Base-by-base conservation (phyloP, 1,140 invertebrate genomes). In the Pachyrhynchus sulphureomaculatus region DNA sequence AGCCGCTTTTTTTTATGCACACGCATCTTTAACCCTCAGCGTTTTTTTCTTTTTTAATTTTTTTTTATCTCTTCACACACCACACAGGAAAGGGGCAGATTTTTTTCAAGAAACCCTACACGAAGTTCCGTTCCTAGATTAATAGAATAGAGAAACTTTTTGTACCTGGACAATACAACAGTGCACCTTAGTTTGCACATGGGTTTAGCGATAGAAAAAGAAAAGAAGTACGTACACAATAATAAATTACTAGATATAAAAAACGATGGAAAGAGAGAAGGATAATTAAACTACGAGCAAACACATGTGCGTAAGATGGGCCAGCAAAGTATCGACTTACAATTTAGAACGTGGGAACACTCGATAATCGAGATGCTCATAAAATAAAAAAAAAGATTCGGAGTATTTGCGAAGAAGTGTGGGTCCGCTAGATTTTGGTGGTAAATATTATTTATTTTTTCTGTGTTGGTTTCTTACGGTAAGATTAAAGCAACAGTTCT, bases 11-110 rank as follows among this genome's bases (percentile, higher is more conserved):
- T 72, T 73, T 72, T 73, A 72, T 72, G 70, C 69, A 66, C 69
- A 66, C 62, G 60, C 67, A 56, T 49, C 68, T 62, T 57, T 65
- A n/a, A 68, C 68, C 68, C 68, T 63, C 59, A 45, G 60, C 65
- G 67, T 68, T 71, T 69, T 67, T 63, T 60, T 55, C 56, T 56
- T n/a, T n/a, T n/a, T n/a, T n/a, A n/a, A n/a, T n/a, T n/a, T n/a
- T n/a, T n/a, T n/a, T n/a, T n/a, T n/a, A n/a, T n/a, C n/a, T n/a
- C 55, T 37, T 62, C 51, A 49, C 55, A 56, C 52, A 62, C n/a
- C 64, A 49, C 39, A 69, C 68, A 69, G 70, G 69, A 73, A 73
- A 71, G 72, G 72, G 72, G 72, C 72, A 73, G 72, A 73, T 73
- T 72, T 73, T 72, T 72, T 66, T 29, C 32, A 68, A 70, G 69